Evolutionary conservation across 1,140 invertebrate genomes (phyloP).

Genomic region (Mizuhopecten yessoensis): DNA sequence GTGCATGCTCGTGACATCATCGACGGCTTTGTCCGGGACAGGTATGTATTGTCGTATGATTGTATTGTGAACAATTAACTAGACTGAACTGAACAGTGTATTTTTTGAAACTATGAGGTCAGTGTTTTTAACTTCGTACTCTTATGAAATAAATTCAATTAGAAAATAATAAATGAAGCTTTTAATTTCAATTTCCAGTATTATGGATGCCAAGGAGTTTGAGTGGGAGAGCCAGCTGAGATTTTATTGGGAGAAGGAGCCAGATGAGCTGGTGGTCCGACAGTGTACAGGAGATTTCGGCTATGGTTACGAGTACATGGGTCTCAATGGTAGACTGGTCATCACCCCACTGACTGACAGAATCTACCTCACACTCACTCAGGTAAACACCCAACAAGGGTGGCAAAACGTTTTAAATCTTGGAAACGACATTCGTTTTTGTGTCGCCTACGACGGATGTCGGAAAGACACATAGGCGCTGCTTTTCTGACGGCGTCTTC

Average conservation of each 20-base stretch:
- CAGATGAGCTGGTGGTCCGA: conserved; percentile 91
- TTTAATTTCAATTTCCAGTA: conserved; percentile 84
- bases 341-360: conserved; percentile 95
- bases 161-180: background rate
- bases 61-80: background rate
- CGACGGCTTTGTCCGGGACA: conserved; percentile 92
- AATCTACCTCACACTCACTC: conserved; percentile 95
- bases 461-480: too few relatives aligned
- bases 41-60: conserved; percentile 70
- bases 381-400: conserved; percentile 67
- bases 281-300: conserved; percentile 94
- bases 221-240: conserved; percentile 96
- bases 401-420: too few relatives aligned
- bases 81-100: background rate
- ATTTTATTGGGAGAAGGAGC: conserved; percentile 94
- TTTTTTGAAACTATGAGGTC: too few relatives aligned
- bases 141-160: too few relatives aligned
- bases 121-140: background rate
- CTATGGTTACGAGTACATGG: conserved; percentile 98
- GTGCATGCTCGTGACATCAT: conserved; percentile 95
- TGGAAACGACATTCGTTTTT: too few relatives aligned
- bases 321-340: conserved; percentile 93
- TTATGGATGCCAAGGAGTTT: conserved; percentile 92
- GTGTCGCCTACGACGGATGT: too few relatives aligned
- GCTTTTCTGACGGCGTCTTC: too few relatives aligned